These are phyloP conservation scores for Peromyscus californicus DNA, from an alignment of 2,113 vertebrate genomes.

Conservation along the genomic window DNA sequence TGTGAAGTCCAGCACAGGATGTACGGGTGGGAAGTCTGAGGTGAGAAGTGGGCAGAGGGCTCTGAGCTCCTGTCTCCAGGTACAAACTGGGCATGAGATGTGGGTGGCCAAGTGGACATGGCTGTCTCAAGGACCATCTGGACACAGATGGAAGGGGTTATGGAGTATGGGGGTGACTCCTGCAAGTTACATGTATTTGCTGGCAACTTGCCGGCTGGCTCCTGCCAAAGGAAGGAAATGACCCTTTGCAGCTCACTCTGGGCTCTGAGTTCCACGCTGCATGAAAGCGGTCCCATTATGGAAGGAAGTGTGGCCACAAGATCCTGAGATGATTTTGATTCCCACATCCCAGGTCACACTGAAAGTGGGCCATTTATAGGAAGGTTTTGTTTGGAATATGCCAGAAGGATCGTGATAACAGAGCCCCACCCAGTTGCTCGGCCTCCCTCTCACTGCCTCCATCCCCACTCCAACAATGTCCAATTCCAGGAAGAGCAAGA, in stretches of 20 bases:
- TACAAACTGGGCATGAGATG: accelerated
- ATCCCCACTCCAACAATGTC: background rate
- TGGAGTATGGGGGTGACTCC: background rate
- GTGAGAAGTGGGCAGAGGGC: background rate
- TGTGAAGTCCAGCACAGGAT: constrained; percentile 19
- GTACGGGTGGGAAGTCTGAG: constrained; percentile 59
- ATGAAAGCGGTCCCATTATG: background rate
- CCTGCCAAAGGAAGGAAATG: constrained; percentile 43
- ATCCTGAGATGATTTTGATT: background rate
- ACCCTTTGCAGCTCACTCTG: constrained; percentile 21
- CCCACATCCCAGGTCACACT: background rate
- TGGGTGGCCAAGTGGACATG: background rate
- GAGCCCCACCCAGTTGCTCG: background rate
- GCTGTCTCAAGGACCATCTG: background rate
- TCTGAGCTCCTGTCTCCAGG: background rate
- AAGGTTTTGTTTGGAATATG: background rate
- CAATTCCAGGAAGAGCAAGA: background rate
- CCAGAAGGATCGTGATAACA: background rate
- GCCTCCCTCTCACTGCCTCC: background rate
- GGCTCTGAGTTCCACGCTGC: constrained; percentile 28
- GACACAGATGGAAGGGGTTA: background rate
- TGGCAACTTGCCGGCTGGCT: constrained; percentile 47
- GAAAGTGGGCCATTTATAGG: background rate
- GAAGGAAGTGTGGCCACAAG: background rate
- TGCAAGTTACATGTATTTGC: background rate